Evolutionary conservation across 2,113 vertebrate species (phyloP).

Genomic region (Diadophis punctatus): DNA sequence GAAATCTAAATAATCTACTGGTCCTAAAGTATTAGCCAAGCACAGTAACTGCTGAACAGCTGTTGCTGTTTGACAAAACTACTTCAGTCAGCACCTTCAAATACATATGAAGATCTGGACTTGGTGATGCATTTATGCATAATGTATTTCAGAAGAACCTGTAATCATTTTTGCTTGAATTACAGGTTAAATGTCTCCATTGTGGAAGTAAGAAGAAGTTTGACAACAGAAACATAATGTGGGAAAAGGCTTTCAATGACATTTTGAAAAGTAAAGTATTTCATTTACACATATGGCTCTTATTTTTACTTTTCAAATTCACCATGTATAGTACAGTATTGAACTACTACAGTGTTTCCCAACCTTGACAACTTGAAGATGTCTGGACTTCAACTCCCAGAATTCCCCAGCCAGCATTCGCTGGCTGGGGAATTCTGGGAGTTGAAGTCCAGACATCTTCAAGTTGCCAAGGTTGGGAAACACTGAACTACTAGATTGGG

Average conservation of each 20-base stretch:
- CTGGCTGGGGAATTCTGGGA: no score
- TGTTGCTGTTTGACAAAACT: constrained; percentile 53
- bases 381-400: no score
- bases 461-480: no score
- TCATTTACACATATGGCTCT: not conserved
- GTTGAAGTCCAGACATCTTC: no score
- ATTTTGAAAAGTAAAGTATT: not conserved
- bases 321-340: not conserved
- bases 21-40: constrained; percentile 57
- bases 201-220: not conserved
- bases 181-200: constrained; percentile 32
- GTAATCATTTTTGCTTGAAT: constrained; percentile 40
- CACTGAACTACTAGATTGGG: not conserved
- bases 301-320: not conserved
- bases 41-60: constrained; percentile 57
- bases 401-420: no score
- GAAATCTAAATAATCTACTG: constrained; percentile 63
- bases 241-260: constrained; percentile 13
- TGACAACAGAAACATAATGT: not conserved
- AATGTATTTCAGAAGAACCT: constrained; percentile 35
- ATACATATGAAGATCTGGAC: constrained; percentile 41
- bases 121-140: constrained; percentile 43
- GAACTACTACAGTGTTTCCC: no score
- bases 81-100: constrained; percentile 59
- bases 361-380: no score